Conservation (phyloP, 2,113 vertebrate genomes). For the Andinoacara biseriatus region DNA sequence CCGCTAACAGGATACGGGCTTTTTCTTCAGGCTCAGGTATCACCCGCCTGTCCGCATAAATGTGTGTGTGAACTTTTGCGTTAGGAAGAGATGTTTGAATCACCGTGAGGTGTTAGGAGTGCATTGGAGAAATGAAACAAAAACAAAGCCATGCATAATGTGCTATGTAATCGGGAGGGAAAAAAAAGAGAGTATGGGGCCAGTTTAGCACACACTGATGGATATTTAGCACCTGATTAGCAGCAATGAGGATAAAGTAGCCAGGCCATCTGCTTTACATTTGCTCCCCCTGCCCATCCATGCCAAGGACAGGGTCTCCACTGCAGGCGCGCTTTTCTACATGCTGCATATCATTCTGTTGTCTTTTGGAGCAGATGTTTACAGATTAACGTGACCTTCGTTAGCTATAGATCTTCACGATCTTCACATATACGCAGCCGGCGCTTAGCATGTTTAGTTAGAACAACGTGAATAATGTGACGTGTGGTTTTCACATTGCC, state of each 20-base stretch:
- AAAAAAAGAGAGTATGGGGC: neutral
- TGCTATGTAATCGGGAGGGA: neutral
- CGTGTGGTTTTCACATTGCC: neutral
- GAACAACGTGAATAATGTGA: neutral
- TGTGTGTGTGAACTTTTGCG: neutral
- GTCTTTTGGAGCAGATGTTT: conserved; percentile 5
- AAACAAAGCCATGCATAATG: neutral
- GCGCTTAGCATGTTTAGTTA: neutral
- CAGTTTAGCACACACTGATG: conserved; percentile 52
- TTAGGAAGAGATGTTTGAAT: neutral
- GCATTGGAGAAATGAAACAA: neutral
- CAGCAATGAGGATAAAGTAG: conserved; percentile 56
- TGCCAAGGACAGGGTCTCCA: conserved; percentile 60
- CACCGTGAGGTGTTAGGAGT: neutral
- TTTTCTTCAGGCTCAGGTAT: neutral
- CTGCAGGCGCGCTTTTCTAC: neutral
- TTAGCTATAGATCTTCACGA: neutral
- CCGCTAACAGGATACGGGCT: neutral
- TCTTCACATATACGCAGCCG: neutral
- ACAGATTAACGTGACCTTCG: neutral
- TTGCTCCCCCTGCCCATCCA: conserved; percentile 53
- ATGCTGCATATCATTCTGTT: neutral
- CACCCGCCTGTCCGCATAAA: neutral
- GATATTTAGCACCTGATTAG: conserved; percentile 79
- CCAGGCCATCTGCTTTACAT: conserved; percentile 77